Percentiles rank a stretch among this genome's conserved stretches.
These are phyloP conservation scores for Heliothis peltigera DNA, from an alignment of 2,888 invertebrate species.

Conservation along the genomic window DNA sequence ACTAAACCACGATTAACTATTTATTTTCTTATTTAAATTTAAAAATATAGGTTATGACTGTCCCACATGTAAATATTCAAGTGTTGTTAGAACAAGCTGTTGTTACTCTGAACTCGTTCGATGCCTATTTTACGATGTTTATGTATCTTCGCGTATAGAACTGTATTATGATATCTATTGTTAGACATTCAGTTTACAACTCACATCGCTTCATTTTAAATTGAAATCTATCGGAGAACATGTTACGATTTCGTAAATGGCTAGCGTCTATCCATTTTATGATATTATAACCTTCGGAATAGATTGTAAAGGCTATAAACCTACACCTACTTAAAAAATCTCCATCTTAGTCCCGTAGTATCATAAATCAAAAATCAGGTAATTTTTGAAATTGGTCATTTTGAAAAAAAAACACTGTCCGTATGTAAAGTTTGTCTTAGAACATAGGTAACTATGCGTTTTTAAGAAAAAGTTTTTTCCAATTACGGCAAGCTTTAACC, in stretches of 20 bases:
- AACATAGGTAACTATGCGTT: too few relatives aligned
- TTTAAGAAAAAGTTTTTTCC: too few relatives aligned
- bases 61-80: slow-evolving; percentile 32
- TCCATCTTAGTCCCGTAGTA: too few relatives aligned
- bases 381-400: too few relatives aligned
- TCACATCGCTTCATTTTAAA: slow-evolving; percentile 34
- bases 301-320: too few relatives aligned
- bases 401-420: too few relatives aligned
- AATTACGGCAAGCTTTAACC: too few relatives aligned
- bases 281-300: too few relatives aligned
- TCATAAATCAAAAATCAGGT: too few relatives aligned
- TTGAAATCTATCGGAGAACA: slow-evolving; percentile 20
- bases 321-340: too few relatives aligned
- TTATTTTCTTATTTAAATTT: slow-evolving; percentile 14
- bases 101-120: slow-evolving; percentile 32
- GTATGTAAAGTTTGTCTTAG: too few relatives aligned
- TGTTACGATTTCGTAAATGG: slow-evolving; percentile 8
- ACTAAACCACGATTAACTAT: background rate
- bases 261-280: too few relatives aligned
- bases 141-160: slow-evolving; percentile 34
- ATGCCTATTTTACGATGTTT: slow-evolving; percentile 42
- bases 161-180: slow-evolving; percentile 55
- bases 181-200: slow-evolving; percentile 49
- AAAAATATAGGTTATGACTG: slow-evolving; percentile 11
- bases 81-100: slow-evolving; percentile 37